Conservation (phyloP, 2,113 vertebrate species). For the Caranx melampygus region DNA sequence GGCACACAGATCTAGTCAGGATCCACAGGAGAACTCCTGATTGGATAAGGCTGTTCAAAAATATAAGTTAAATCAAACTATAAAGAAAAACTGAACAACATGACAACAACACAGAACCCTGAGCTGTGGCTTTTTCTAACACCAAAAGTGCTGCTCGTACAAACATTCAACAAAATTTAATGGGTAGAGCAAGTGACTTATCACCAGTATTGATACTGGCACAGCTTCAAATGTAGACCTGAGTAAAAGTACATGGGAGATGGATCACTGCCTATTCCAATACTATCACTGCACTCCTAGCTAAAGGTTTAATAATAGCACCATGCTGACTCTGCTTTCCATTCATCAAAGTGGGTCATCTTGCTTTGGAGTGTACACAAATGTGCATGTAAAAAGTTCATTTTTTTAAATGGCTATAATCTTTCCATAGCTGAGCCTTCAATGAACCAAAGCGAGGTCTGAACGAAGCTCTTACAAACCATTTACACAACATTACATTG, state of each 20-base stretch:
- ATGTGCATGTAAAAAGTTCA: slow-evolving; percentile 13
- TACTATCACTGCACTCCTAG: slow-evolving; percentile 1
- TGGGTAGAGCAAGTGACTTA: neutral
- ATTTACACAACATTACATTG: slow-evolving; percentile 4
- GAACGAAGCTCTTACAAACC: slow-evolving; percentile 30
- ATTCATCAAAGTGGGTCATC: slow-evolving; percentile 2
- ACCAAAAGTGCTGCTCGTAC: neutral
- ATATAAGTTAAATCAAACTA: too few species aligned
- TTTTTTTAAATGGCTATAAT: slow-evolving; percentile 41
- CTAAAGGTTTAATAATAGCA: slow-evolving; percentile 22
- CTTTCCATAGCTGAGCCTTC: slow-evolving; percentile 50
- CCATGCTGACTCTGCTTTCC: slow-evolving; percentile 31
- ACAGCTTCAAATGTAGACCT: slow-evolving; percentile 12
- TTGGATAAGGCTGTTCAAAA: neutral
- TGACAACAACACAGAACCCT: neutral
- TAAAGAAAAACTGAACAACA: neutral
- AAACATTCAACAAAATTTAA: neutral
- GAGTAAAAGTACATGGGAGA: slow-evolving; percentile 14
- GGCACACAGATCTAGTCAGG: slow-evolving; percentile 10
- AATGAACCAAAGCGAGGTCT: slow-evolving; percentile 27
- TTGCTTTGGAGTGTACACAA: slow-evolving; percentile 9
- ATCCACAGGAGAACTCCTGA: neutral
- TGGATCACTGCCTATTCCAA: slow-evolving; percentile 5
- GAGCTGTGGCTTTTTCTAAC: neutral
- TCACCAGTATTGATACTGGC: neutral